Base-by-base conservation (phyloP, 2,113 vertebrate genomes). In the Centrocercus urophasianus region DNA sequence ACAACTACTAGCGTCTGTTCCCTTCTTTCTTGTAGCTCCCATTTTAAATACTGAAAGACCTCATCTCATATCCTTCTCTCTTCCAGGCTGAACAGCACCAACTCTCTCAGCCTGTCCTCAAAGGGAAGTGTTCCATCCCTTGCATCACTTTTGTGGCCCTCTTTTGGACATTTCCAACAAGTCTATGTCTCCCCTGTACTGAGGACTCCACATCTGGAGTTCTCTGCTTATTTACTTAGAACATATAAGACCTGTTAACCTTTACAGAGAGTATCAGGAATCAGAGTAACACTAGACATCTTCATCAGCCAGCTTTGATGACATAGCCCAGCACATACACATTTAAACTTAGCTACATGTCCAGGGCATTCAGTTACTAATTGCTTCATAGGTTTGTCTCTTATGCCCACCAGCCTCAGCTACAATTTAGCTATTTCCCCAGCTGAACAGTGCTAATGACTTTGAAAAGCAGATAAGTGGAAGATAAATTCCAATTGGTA, bases 401-500 rank as follows among this genome's bases (percentile, higher is more conserved):
- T 77, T 70, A 50, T 30, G 56, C n/a, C 59, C 27, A 34, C 27
- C 22, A 59, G 30, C n/a, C 64, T 88, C 78, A n/a, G 72, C 34
- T 42, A 83, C 1, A 2, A 76, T 61, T 80, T 59, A 48, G 69
- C 47, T 67, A 34, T 81, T 94, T 91, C 60, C 74, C 65, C 47
- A 64, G 76, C 32, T 86, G 76, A 86, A 42, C 65, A 60, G 64
- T 27, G 32, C 19, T 90, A 88, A 93, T 94, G 88, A 88, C 72
- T 94, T 91, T 77, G 90, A 90, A 89, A 91, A 11, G 56, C 88
- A 94, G 80, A 56, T 83, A 88, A 89, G 17, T 73, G 74, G 59
- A 93, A 90, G 24, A 83, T 9, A 83, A 50, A 77, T 83, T 95
- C 79, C 76, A 90, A 90, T 94, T 94, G 90, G 56, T 11, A 94